Evolutionary conservation across 2,113 vertebrate species (phyloP), one percentile per base, ranked within the genome.

Genomic region (Gulo gulo): DNA sequence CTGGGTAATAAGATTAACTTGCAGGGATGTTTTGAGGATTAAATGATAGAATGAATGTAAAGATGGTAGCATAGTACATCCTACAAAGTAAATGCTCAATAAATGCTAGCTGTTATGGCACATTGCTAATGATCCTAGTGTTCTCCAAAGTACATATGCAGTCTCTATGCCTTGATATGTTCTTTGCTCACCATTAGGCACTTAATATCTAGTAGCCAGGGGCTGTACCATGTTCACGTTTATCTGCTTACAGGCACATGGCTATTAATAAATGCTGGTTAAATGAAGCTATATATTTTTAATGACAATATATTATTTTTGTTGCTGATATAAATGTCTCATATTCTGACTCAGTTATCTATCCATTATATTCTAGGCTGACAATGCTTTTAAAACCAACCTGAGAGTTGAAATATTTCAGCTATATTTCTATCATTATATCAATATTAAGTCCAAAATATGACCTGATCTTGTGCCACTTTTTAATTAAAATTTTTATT

Each of bases 401-500:
- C 42, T 59, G 36, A 84, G 39, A 78, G 45, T 83, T 67, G 42
- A 84, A 88, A 50, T 31, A 88, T 13, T 87, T 74, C 31, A 88
- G 47, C 29, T 94, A 24, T 36, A 63, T 80, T 63, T 71, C 63
- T 8, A 29, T 88, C 18, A 63, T 55, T 47, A 39, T 63, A 26
- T 55, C 36, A 80, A 23, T 24, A 21, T 67, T 47, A 82, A n/a
- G 7, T 52, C 15, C 21, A 87, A 84, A 88, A 63, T 50, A 83
- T 42, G 39, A 61, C 29, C 71, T n/a, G 15, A 52, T 31, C 10
- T 85, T 15, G 29, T 29, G n/a, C 3, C 45, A 71, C 24, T 42
- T 78, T 88, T n/a, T 55, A 87, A 61, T 79, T 93, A 80, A 96
- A 87, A 34, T 10, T 76, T 91, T 88, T 55, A 73, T 45, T 65